Percentiles rank a stretch among this genome's conserved stretches.
These are phyloP conservation scores for Strigamia transsilvanica DNA, from an alignment of 2,888 invertebrate species.

Conservation along the genomic window DNA sequence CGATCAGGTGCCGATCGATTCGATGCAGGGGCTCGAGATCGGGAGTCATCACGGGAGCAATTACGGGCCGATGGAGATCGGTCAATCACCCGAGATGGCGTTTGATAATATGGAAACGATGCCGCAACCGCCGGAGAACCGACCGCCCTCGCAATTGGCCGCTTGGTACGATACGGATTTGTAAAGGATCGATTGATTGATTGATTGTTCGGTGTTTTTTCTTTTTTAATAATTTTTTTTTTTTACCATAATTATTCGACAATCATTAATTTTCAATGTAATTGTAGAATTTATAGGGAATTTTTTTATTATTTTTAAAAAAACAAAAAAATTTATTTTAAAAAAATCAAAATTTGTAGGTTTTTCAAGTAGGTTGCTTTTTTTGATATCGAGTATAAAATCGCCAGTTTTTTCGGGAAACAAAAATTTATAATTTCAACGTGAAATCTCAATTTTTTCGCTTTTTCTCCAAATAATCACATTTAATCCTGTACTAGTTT, in stretches of 20 bases:
- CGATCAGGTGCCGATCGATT: conserved; percentile 97
- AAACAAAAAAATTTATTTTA: no score
- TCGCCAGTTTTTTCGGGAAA: not conserved
- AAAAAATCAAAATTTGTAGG: conserved; percentile 2
- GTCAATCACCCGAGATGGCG: conserved; percentile 73
- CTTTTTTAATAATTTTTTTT: not conserved
- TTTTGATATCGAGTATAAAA: conserved; percentile 3
- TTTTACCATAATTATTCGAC: conserved; percentile 31
- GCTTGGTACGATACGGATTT: conserved; percentile 99
- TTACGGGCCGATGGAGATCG: conserved; percentile 83
- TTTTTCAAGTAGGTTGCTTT: not conserved
- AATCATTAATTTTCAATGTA: conserved; percentile 24
- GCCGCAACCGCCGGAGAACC: conserved; percentile 82
- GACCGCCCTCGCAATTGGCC: conserved; percentile 78
- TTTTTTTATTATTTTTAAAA: not conserved
- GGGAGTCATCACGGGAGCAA: conserved; percentile 72
- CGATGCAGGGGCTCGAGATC: conserved; percentile 93
- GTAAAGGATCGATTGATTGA: conserved; percentile 63
- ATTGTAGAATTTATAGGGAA: not conserved
- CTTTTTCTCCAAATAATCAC: not conserved
- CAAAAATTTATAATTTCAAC: not conserved
- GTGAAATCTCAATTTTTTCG: not conserved
- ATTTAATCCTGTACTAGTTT: conserved; percentile 22
- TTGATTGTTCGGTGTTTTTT: not conserved
- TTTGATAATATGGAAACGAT: conserved; percentile 73